These are phyloP conservation scores for Orgyia antiqua DNA, from an alignment of 2,888 invertebrate species.

Conservation along the genomic window DNA sequence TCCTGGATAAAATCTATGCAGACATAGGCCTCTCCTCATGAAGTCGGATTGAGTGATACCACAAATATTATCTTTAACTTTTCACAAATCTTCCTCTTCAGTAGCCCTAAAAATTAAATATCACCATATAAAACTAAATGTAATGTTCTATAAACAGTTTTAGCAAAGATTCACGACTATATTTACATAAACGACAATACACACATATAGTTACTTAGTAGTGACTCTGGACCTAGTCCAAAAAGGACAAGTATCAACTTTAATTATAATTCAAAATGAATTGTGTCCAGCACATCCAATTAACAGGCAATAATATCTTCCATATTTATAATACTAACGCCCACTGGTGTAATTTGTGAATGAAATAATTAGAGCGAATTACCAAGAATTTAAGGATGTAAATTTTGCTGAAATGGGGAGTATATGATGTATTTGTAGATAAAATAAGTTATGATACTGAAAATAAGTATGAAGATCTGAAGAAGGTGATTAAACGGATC, in stretches of 20 bases:
- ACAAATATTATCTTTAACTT: no score
- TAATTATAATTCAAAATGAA: constrained; percentile 20
- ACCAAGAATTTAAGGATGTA: constrained; percentile 17
- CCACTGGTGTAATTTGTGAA: constrained; percentile 29
- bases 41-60: no score
- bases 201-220: no score
- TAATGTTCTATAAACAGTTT: no score
- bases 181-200: no score
- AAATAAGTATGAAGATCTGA: not conserved
- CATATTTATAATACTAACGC: constrained; percentile 23
- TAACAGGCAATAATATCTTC: constrained; percentile 31
- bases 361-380: constrained; percentile 24
- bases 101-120: no score
- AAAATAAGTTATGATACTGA: constrained; percentile 5
- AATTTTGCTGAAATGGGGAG: constrained; percentile 10
- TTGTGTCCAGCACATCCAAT: constrained; percentile 51
- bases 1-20: no score
- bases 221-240: constrained; percentile 43
- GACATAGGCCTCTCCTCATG: no score
- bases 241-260: constrained; percentile 30
- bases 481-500: not conserved
- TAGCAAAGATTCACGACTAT: no score
- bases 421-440: constrained; percentile 13
- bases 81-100: no score
- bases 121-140: no score